Percentiles rank a stretch among this genome's conserved stretches.
These are phyloP conservation scores for Gavia stellata DNA, from an alignment of 2,113 vertebrate genomes.

Conservation along the genomic window DNA sequence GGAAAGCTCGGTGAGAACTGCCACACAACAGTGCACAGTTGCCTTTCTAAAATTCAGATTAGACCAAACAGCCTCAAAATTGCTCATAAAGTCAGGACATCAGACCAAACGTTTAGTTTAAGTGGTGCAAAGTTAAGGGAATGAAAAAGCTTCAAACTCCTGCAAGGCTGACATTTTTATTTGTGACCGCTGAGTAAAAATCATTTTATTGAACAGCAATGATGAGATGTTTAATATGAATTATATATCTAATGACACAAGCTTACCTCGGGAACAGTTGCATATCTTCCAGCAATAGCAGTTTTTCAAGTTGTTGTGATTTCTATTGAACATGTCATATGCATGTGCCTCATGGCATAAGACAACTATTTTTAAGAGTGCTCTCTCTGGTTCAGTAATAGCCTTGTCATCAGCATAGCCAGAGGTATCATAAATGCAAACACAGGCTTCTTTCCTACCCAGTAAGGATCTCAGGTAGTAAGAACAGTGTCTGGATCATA, in stretches of 20 bases:
- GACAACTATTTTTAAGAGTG: constrained; percentile 5
- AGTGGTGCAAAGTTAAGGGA: neutral
- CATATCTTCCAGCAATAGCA: neutral
- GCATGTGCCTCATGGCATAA: neutral
- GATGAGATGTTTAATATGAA: neutral
- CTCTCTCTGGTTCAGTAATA: neutral
- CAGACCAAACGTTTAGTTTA: neutral
- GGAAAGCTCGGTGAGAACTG: constrained; percentile 7
- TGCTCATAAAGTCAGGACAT: constrained; percentile 9
- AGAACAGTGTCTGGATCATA: neutral
- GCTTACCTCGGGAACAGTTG: neutral
- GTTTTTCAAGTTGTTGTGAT: neutral
- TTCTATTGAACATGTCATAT: neutral
- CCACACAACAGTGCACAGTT: constrained; percentile 35
- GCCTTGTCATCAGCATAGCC: neutral
- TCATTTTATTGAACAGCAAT: neutral
- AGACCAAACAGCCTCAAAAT: constrained; percentile 33
- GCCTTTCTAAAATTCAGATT: constrained; percentile 30
- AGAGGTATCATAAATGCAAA: neutral
- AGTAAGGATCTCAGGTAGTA: neutral
- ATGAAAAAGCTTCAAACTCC: neutral
- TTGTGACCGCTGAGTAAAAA: neutral
- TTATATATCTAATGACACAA: constrained; percentile 13
- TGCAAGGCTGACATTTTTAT: constrained; percentile 12
- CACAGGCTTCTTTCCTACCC: neutral